Percentiles rank a stretch among this genome's conserved stretches.
Conservation (phyloP, 2,113 vertebrate genomes). For the Uria aalge region DNA sequence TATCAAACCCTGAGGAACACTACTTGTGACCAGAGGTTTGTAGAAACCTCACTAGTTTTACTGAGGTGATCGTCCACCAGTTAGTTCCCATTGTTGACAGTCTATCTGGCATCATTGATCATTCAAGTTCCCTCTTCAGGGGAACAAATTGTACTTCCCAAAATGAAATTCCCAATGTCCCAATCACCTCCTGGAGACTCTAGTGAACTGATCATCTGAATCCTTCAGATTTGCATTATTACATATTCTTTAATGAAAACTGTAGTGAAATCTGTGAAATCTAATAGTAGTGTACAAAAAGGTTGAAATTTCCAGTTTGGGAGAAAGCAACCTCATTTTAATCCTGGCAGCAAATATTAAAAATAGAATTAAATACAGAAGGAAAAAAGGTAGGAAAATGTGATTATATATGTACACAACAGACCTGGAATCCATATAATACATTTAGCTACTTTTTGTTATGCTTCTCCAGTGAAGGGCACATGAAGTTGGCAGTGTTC, state of each 20-base stretch:
- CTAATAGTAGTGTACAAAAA: background rate
- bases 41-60: background rate
- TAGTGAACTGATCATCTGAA: background rate
- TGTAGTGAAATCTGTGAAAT: constrained; percentile 8
- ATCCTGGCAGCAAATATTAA: background rate
- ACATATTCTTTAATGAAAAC: background rate
- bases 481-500: background rate
- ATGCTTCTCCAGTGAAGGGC: background rate
- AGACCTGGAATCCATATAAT: background rate
- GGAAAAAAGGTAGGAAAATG: background rate
- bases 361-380: background rate
- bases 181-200: background rate
- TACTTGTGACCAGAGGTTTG: background rate
- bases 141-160: background rate
- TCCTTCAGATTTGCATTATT: background rate
- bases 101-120: background rate
- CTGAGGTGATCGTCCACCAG: background rate
- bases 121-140: background rate
- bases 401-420: background rate
- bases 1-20: background rate
- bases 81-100: background rate
- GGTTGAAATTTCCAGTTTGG: background rate
- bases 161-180: background rate
- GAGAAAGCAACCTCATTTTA: background rate
- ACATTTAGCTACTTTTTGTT: background rate